Evolutionary conservation across 2,888 invertebrate species (phyloP).

Genomic region (Melinopterus prodromus): DNA sequence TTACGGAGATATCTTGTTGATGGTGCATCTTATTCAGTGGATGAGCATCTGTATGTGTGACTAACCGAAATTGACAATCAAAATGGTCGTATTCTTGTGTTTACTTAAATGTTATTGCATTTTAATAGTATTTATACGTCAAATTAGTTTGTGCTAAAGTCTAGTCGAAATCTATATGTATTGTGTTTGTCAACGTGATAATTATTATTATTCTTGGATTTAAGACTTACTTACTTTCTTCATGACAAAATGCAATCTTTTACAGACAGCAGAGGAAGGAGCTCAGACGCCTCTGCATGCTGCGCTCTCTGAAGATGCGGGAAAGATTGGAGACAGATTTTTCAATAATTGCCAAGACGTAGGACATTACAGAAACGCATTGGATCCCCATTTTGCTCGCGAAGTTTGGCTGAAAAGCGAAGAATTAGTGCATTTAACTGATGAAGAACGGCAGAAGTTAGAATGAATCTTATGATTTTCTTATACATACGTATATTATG

Average conservation of each 20-base stretch:
- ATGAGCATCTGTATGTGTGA: no score
- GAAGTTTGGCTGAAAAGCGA: slow-evolving; percentile 87
- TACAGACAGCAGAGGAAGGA: slow-evolving; percentile 79
- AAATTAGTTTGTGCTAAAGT: no score
- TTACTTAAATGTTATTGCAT: no score
- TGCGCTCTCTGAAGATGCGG: slow-evolving; percentile 77
- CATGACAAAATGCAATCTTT: not conserved
- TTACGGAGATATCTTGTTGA: no score
- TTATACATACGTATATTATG: not conserved
- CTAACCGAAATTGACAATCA: no score
- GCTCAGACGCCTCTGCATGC: slow-evolving; percentile 82
- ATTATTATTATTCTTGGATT: no score
- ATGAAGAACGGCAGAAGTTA: slow-evolving; percentile 16
- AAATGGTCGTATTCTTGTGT: no score
- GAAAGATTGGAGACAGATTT: slow-evolving; percentile 77
- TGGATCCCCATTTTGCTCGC: slow-evolving; percentile 73
- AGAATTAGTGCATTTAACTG: slow-evolving; percentile 58
- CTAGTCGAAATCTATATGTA: no score
- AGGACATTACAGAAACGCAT: slow-evolving; percentile 65
- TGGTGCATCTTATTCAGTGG: no score
- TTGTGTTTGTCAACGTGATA: no score
- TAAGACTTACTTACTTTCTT: no score
- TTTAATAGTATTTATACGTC: no score
- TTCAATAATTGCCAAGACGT: slow-evolving; percentile 79
- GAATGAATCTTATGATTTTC: slow-evolving; percentile 4